Evolutionary conservation across 2,797 vertebrate genomes (phyloP).

Genomic region (Sebastes melanostomus): DNA sequence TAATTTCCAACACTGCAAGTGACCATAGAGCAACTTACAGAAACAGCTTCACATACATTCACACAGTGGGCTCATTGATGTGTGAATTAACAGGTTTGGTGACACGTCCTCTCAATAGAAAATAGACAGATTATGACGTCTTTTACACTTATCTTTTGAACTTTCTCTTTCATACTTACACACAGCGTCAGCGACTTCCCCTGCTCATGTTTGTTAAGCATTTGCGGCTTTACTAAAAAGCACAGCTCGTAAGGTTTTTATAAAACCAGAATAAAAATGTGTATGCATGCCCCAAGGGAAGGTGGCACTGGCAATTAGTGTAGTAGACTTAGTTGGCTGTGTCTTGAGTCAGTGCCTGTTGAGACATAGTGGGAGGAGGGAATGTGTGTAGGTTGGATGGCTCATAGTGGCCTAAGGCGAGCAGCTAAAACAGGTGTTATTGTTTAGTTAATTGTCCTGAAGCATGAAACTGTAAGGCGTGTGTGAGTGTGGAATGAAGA

Average conservation of each 20-base stretch:
- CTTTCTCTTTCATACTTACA: background rate
- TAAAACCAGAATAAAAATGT: background rate
- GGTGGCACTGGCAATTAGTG: background rate
- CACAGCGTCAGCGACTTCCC: background rate
- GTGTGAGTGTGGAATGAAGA: background rate
- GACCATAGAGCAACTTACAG: background rate
- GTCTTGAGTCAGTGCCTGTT: conserved; percentile 33
- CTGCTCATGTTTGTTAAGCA: background rate
- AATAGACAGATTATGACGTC: background rate
- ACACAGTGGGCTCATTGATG: background rate
- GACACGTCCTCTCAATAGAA: background rate
- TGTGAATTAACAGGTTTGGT: background rate
- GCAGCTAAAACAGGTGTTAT: background rate
- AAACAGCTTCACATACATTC: background rate
- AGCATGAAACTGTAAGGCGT: background rate
- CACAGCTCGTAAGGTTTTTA: background rate
- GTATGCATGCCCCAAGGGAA: background rate
- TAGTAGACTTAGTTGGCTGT: conserved; percentile 16
- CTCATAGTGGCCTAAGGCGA: background rate
- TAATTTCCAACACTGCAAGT: background rate
- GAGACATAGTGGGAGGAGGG: conserved; percentile 11
- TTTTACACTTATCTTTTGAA: background rate
- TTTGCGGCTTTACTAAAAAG: background rate
- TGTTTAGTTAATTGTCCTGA: background rate
- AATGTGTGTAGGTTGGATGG: background rate